Conservation (phyloP, 2,797 vertebrate genomes). For the Gadopsis marmoratus region DNA sequence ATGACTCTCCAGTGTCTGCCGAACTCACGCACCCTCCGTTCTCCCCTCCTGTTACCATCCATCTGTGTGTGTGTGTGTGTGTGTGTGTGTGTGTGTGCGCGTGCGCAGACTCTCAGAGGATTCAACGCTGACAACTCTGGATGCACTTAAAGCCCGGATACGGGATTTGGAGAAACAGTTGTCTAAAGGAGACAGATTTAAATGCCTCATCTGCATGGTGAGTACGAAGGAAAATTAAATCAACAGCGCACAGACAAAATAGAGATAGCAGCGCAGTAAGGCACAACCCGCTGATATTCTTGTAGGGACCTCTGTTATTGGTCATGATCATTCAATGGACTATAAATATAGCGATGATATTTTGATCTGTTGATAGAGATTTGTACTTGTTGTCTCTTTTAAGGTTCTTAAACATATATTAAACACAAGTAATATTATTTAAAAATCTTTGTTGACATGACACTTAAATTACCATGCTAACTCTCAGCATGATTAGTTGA, state of each 20-base stretch:
- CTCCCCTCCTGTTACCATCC: constrained; percentile 56
- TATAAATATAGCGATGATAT: constrained; percentile 8
- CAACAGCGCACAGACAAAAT: constrained; percentile 28
- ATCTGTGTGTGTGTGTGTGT: constrained; percentile 37
- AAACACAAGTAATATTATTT: not conserved
- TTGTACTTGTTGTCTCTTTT: not conserved
- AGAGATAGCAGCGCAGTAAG: constrained; percentile 18
- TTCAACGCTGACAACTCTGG: constrained; percentile 93
- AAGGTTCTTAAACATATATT: not conserved
- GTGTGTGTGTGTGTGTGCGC: constrained; percentile 50
- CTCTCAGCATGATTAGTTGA: not conserved
- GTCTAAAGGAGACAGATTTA: constrained; percentile 97
- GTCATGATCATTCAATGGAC: not conserved
- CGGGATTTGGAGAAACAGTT: constrained; percentile 98
- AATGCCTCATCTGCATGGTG: constrained; percentile 99
- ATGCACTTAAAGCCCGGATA: constrained; percentile 96
- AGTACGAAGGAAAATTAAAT: constrained; percentile 64
- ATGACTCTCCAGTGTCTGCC: constrained; percentile 78
- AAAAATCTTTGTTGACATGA: not conserved
- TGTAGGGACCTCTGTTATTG: constrained; percentile 20
- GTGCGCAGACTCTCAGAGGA: constrained; percentile 91
- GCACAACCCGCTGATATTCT: constrained; percentile 16
- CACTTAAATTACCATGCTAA: not conserved
- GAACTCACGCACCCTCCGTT: constrained; percentile 57
- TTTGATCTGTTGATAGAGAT: not conserved